Evolutionary conservation across 2,113 vertebrate species (phyloP), one percentile per base, ranked within the genome.

Genomic region (Indicator maculatus): DNA sequence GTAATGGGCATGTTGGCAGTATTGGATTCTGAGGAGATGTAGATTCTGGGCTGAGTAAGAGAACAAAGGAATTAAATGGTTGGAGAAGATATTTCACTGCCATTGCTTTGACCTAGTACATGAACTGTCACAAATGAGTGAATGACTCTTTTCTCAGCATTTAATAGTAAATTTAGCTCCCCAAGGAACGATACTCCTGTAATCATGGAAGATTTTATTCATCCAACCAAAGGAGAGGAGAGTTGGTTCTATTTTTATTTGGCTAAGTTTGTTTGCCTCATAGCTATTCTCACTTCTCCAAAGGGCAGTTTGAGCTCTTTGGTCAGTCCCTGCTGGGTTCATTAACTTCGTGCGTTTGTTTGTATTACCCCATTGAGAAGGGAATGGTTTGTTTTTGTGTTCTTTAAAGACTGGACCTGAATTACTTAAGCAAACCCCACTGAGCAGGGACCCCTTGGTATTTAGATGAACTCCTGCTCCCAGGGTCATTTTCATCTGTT

Each of bases 341-440:
- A 94, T 97, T 97, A 96, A 96, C 90, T 93, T 89, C 65, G 27
- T 88, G 31, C 92, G 47, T 86, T 92, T 95, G 83, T 80, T 90
- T 91, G 83, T 88, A n/a, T 94, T 88, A 72, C 39, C 82, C 78
- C 30, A 83, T 72, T 86, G 92, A 86, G 96, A 95, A 93, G 59
- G 39, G 83, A 94, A 89, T 47, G 17, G 41, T 86, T 97, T 92
- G 61, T 91, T 58, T 93, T 95, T 96, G 83, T 88, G 72, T 93
- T 96, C 63, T 73, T 94, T 77, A 94, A 94, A 93, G 86, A 79
- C 14, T 88, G 84, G 76, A 63, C 65, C 44, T 74, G 81, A 89
- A 89, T 95, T 95, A 65, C 89, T 96, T 91, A 95, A 77, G 82
- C 58, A 69, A 94, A 83, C 45, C 59, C 88, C 81, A 82, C 78